Percentiles rank a stretch among this genome's conserved stretches.
Conservation (phyloP, 2,113 vertebrate genomes). For the Leptobrachium ailaonicum region DNA sequence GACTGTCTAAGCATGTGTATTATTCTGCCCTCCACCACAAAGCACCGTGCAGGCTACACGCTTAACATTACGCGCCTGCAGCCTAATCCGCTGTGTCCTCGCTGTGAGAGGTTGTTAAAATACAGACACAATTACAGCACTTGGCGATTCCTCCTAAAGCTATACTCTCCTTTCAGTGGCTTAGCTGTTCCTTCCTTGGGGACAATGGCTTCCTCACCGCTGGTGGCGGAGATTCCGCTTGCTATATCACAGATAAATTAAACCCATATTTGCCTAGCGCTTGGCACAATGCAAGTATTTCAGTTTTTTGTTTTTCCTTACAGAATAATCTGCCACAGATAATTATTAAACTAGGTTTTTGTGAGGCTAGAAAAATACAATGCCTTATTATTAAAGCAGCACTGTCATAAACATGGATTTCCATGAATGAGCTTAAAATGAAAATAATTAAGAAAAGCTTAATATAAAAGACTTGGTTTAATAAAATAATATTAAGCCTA, state of each 20-base stretch:
- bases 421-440: no score
- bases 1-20: not conserved
- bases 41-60: slow-evolving; percentile 10
- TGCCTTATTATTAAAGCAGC: no score
- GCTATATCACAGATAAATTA: slow-evolving; percentile 1
- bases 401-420: no score
- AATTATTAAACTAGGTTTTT: no score
- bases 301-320: no score
- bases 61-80: slow-evolving; percentile 18
- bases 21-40: slow-evolving; percentile 9
- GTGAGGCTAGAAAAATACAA: no score
- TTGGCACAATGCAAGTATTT: no score
- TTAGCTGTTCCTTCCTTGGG: slow-evolving; percentile 35
- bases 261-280: no score
- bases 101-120: slow-evolving; percentile 41
- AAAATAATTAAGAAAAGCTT: no score
- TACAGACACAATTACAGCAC: slow-evolving; percentile 42
- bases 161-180: slow-evolving; percentile 24
- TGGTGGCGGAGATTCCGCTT: slow-evolving; percentile 34
- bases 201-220: slow-evolving; percentile 34
- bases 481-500: no score
- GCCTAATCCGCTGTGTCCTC: slow-evolving; percentile 35
- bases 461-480: no score
- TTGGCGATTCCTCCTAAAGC: slow-evolving; percentile 41
- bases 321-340: no score